Conservation (phyloP, 2,797 vertebrate genomes). For the Eremophila alpestris region DNA sequence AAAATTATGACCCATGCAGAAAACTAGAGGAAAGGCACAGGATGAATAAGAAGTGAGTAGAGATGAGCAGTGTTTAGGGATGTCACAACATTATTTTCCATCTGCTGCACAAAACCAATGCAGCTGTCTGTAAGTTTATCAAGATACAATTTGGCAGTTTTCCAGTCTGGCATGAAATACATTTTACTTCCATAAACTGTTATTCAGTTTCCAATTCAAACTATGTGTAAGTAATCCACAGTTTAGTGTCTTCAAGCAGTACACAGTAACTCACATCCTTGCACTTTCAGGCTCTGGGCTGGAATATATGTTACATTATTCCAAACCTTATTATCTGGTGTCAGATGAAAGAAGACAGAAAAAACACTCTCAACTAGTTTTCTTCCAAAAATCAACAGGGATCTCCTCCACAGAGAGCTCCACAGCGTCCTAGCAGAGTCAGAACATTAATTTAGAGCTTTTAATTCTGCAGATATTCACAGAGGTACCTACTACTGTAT, state of each 20-base stretch:
- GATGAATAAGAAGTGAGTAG: conserved; percentile 64
- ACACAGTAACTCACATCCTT: conserved; percentile 12
- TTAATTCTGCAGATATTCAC: background rate
- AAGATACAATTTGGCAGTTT: conserved; percentile 18
- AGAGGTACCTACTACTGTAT: background rate
- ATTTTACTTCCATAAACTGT: conserved; percentile 1
- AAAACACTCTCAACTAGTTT: background rate
- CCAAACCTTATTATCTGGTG: background rate
- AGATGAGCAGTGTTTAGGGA: conserved; percentile 63
- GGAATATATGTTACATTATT: background rate
- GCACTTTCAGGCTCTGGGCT: background rate
- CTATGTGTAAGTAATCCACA: background rate
- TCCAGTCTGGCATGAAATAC: background rate
- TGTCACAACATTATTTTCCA: conserved; percentile 84
- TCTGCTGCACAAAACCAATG: conserved; percentile 57
- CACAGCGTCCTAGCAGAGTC: background rate
- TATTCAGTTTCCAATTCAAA: background rate
- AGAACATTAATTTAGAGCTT: background rate
- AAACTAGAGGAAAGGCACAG: conserved; percentile 65
- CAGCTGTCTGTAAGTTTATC: conserved; percentile 5
- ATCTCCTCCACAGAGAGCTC: background rate
- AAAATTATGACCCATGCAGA: conserved; percentile 70
- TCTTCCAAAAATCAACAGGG: background rate
- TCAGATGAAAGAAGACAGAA: background rate
- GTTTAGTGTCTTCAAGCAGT: conserved; percentile 37